Base-by-base conservation (phyloP, 2,113 vertebrate species). In the Baryphthengus martii region DNA sequence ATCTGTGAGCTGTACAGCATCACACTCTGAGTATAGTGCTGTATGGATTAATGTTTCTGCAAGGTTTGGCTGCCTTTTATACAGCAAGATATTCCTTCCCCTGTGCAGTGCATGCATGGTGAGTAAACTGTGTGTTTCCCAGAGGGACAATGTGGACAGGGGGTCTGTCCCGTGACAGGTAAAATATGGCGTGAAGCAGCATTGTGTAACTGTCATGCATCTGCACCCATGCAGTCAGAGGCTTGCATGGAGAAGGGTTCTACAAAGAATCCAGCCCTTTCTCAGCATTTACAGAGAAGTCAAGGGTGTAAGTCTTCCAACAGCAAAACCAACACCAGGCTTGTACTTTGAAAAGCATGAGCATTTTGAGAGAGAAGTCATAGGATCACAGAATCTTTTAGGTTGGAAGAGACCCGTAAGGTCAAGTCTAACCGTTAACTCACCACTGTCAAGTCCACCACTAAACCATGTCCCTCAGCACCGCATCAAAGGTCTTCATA, bases 51-150 rank as follows among this genome's bases (percentile, higher is more conserved):
- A 3, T 3, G 1, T 45, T 17, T 40, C 68, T 18, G 11, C 29
- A 40, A 74, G 40, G 67, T 47, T 74, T 61, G 39, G 25, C 35
- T 56, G 26, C 17, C 23, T 68, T 35, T 55, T 49, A 23, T 1
- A 21, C 3, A 47, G 29, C 29, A 76, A 35, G 24, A 15, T 35
- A 49, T 33, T 63, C 72, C 65, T 78, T 62, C 42, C 35, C 26
- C 35, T 18, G 25, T 3, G 23, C 10, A 52, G 21, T 1, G 6
- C 0, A 0, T 8, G 23, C 14, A 3, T 3, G 42, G 17, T 17
- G 50, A 35, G 17, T 7, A 29, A 58, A 12, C 42, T 50, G 10
- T 21, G 35, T 18, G 16, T 72, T 65, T 58, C 50, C 45, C 67
- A 67, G 39, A 59, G 13, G 20, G n/a, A 55, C 12, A 65, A 35